Conservation (phyloP, 2,797 vertebrate species). For the Alcedo quadribrachys region DNA sequence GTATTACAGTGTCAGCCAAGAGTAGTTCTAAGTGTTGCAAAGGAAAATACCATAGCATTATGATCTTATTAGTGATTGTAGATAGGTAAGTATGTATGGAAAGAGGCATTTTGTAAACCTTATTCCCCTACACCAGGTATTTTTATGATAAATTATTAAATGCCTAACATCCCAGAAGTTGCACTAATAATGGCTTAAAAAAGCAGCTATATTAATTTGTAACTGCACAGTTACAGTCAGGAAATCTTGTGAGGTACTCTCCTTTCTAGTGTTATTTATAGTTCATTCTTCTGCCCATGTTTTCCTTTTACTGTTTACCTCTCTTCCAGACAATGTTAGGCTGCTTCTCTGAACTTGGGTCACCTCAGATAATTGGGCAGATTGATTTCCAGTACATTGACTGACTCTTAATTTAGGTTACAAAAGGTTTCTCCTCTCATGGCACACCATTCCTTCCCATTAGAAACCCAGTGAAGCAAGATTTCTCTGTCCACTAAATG, state of each 20-base stretch:
- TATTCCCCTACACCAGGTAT: not conserved
- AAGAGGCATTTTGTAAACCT: not conserved
- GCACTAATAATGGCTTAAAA: not conserved
- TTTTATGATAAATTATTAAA: not conserved
- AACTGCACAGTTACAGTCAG: not conserved
- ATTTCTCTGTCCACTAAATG: not conserved
- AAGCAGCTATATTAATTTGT: not conserved
- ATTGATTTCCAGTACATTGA: not conserved
- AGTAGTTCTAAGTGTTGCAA: not conserved
- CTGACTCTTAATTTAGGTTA: not conserved
- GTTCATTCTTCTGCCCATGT: not conserved
- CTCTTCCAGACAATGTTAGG: not conserved
- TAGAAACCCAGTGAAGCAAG: not conserved
- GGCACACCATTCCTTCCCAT: not conserved
- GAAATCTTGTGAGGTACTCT: not conserved
- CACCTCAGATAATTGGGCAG: not conserved
- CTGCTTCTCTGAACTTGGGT: not conserved
- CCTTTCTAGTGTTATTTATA: not conserved
- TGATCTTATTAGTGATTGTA: not conserved
- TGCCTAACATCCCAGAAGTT: not conserved
- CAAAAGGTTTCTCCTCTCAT: not conserved
- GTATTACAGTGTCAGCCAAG: not conserved
- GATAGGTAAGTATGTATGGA: not conserved
- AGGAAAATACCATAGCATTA: not conserved
- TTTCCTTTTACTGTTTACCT: not conserved